Percentiles rank a stretch among this genome's conserved stretches.
phyloP scores from a whole-genome alignment of 2,888 invertebrate species.

The Stenotaenia linearis region DNA sequence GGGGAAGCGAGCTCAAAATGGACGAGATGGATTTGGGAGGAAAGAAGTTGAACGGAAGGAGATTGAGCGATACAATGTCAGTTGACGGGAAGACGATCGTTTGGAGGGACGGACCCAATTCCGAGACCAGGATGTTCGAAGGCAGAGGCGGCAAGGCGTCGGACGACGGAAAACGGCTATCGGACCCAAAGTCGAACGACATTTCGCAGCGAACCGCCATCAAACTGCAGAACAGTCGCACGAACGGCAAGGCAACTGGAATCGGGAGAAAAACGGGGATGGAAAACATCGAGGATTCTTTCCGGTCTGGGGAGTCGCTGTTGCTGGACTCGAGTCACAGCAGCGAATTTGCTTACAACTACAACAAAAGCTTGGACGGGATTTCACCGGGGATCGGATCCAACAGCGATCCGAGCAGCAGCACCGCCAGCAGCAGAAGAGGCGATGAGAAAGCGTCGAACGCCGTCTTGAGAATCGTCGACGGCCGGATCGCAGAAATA shows the following conservation, averaged over 20 bases:
- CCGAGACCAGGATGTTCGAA: no score
- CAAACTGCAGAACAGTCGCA: no score
- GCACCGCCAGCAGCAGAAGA: neutral
- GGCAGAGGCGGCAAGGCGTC: neutral
- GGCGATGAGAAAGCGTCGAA: neutral
- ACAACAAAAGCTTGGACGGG: neutral
- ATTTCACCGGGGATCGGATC: neutral
- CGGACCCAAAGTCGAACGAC: neutral
- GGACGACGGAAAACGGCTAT: neutral
- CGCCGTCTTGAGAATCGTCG: neutral
- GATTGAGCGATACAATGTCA: neutral
- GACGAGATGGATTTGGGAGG: neutral
- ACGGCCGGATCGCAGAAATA: neutral
- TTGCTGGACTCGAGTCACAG: neutral
- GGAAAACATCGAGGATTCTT: neutral
- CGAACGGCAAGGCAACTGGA: neutral
- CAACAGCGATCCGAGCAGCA: neutral
- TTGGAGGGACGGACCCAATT: no score
- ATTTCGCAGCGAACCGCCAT: neutral
- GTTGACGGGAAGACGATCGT: neutral
- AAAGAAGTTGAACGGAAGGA: neutral
- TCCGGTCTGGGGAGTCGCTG: neutral
- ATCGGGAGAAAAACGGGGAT: neutral
- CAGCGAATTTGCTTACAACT: neutral
- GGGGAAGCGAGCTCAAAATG: neutral